Evolutionary conservation across 2,888 invertebrate species (phyloP), one percentile per base, ranked within the genome.

Genomic region (Hetaerina titia): DNA sequence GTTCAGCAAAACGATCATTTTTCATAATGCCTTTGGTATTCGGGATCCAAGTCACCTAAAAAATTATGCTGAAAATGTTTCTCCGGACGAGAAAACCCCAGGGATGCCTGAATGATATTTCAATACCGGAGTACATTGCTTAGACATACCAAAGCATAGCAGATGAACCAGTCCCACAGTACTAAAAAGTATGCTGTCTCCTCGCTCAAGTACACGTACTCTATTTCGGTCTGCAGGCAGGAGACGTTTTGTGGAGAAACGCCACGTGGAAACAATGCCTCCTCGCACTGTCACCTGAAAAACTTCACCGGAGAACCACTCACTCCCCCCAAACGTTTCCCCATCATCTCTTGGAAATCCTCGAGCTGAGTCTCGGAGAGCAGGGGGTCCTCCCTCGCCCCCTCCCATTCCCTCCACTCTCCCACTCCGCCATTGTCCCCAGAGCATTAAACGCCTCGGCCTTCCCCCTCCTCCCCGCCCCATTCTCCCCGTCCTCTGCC

Each of bases 381-480:
- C 94, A n/a, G 57, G 64, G 31, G 57, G 57, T 58, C 81, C 81
- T 57, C 58, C 60, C 15, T 88, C 95, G 60, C 89, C 22, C 89
- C 63, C 64, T 13, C 45, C 87, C 56, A 60, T 64, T 31, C 74
- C 74, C 90, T 25, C 57, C 90, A 56, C 81, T 56, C 69, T 58
- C 81, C 95, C 19, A n/a, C 94, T 25, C 74, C 13, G 8, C 69
- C 58, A 56, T 45, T 45, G 8, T 88, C 94, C 57, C 94, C 81
- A 31, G 13, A 94, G 95, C 95, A 94, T 94, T 95, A 95, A 95
- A 95, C 95, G 95, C 95, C 95, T 95, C 95, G 95, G 94, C 95
- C 95, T 95, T 94, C 94, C 95, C 64, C 95, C 89, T 95, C 95
- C 95, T 95, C 96, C 95, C 95, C 95, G 95, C 87, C 95, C 95